Evolutionary conservation across 1,140 invertebrate genomes (phyloP), one percentile per base, ranked within the genome.

Genomic region (Uloborus diversus): DNA sequence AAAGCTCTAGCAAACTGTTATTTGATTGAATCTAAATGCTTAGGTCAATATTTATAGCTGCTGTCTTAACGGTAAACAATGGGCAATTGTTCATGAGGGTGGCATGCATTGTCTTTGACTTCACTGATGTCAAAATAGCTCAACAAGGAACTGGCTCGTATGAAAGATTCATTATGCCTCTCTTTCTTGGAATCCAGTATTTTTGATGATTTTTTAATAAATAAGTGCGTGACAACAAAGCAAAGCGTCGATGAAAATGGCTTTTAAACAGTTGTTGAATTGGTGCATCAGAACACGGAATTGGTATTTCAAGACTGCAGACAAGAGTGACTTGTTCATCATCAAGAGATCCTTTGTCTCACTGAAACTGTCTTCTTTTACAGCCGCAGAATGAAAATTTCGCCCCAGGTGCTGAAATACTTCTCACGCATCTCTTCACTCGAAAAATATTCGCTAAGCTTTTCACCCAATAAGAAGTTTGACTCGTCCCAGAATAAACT

Each of bases 331-430:
- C 27, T 51, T 69, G 49, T 69, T 69, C 49, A n/a, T 13, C 28
- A 51, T 42, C 51, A 47, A 27, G 37, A 30, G 42, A 51, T 35
- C 25, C 66, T 56, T 69, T 56, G 66, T 69, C 20, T 33, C 32
- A n/a, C 51, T 37, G 17, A 1, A 20, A 69, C 30, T 33, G 47
- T 20, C 33, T 69, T 56, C 51, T n/a, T 56, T 69, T 32, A 69
- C 56, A 69, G 56, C 42, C 66, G 51, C 2, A 4, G 30, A 56
- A 20, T 27, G 30, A 33, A 37, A n/a, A 53, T n/a, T 20, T 14
- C 11, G 23, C 49, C 42, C 11, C 57, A 75, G 57, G 71, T 75
- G 71, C 53, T 75, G 71, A 75, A 75, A 62, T 42, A 23, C 35
- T 42, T 51, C 71, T 51, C 28, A 75, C 28, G 23, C 35, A 14